phyloP scores from a whole-genome alignment of 2,797 vertebrate genomes.

The Dipus sagitta region DNA sequence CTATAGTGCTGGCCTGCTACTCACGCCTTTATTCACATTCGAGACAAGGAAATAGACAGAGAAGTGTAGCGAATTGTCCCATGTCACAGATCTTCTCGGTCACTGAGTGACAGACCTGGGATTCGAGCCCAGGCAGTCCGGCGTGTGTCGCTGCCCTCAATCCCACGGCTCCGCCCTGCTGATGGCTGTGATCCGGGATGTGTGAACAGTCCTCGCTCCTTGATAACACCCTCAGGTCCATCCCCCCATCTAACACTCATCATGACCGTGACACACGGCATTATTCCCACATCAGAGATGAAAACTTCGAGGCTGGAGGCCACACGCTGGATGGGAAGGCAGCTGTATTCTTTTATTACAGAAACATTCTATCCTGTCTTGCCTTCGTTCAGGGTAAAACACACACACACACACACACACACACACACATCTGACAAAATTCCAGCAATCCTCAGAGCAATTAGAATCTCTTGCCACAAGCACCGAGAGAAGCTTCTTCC shows the following conservation, averaged over 20 bases:
- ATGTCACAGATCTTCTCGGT: background rate
- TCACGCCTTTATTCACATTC: background rate
- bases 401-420: background rate
- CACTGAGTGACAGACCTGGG: too few species aligned
- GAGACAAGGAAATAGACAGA: background rate
- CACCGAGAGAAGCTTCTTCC: conserved; percentile 58
- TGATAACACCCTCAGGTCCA: background rate
- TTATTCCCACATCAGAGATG: conserved; percentile 51
- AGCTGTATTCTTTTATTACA: conserved; percentile 46
- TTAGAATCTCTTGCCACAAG: conserved; percentile 69
- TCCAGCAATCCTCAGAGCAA: conserved; percentile 72
- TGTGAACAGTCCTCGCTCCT: background rate
- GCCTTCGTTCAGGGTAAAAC: conserved; percentile 43
- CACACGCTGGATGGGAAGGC: background rate
- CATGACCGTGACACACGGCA: background rate
- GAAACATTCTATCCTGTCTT: background rate
- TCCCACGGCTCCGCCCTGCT: rapidly evolving
- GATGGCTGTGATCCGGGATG: background rate
- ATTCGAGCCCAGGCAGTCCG: too few species aligned
- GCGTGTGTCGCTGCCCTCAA: too few species aligned
- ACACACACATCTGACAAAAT: conserved; percentile 64
- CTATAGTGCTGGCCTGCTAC: background rate
- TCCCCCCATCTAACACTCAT: background rate
- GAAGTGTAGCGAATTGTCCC: background rate
- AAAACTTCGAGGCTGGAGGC: conserved; percentile 44